These are phyloP conservation scores for human (Homo sapiens) DNA, from an alignment of 2,113 vertebrate genomes.

Conservation along the genomic window DNA sequence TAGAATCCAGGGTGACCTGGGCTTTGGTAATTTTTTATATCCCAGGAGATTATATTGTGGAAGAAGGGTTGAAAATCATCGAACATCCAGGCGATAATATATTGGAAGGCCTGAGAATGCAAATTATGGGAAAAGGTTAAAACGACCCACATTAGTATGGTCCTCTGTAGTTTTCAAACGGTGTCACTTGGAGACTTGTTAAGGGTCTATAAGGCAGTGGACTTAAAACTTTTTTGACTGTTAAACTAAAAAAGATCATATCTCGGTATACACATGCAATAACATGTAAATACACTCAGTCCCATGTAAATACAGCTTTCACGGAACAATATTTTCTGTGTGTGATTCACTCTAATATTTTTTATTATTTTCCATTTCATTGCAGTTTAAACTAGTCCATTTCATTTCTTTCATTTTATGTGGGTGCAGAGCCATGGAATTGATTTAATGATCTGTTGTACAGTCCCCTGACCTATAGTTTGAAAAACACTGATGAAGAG, in stretches of 20 bases:
- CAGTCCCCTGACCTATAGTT: neutral
- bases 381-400: neutral
- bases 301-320: neutral
- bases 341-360: neutral
- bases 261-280: neutral
- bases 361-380: neutral
- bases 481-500: neutral
- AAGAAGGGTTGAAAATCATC: neutral
- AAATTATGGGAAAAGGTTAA: neutral
- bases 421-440: neutral
- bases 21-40: neutral
- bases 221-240: neutral
- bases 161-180: neutral
- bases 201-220: neutral
- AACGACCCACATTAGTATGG: neutral
- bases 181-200: neutral
- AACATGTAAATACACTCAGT: neutral
- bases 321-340: neutral
- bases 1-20: neutral
- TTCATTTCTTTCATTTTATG: neutral
- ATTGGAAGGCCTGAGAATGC: neutral
- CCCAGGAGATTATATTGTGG: neutral
- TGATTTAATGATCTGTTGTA: neutral
- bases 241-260: neutral
- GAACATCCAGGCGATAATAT: neutral